Percentiles rank a stretch among this genome's conserved stretches.
Conservation (phyloP, 2,888 invertebrate genomes). For the Automeris io region DNA sequence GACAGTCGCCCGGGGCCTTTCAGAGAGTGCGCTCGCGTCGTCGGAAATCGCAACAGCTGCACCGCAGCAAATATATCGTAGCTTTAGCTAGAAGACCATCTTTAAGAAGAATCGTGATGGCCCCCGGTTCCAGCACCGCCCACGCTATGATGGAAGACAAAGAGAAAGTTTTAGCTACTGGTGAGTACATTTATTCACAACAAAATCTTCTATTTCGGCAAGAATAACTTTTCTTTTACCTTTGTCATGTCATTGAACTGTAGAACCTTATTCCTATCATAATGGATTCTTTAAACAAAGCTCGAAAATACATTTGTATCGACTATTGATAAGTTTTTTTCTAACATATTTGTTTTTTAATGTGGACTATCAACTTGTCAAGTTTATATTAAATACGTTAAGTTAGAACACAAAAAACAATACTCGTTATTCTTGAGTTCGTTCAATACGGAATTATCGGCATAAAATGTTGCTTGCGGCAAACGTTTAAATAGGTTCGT, state of each 20-base stretch:
- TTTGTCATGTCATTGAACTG: not conserved
- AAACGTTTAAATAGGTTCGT: conserved; percentile 16
- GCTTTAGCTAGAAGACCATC: conserved; percentile 66
- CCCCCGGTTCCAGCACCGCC: conserved; percentile 75
- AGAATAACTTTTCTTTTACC: no score
- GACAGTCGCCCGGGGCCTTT: conserved; percentile 62
- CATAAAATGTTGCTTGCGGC: not conserved
- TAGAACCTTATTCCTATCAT: no score
- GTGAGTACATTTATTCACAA: conserved; percentile 29
- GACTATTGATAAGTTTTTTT: no score
- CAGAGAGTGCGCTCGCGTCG: conserved; percentile 71
- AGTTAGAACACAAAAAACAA: not conserved
- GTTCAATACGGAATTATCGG: not conserved
- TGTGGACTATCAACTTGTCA: no score
- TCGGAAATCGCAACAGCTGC: conserved; percentile 47
- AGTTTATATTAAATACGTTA: not conserved
- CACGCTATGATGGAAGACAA: conserved; percentile 74
- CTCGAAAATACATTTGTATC: no score
- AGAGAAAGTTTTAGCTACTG: conserved; percentile 59
- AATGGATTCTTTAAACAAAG: no score
- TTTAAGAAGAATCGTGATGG: conserved; percentile 71
- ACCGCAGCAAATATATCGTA: conserved; percentile 56
- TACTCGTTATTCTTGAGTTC: not conserved
- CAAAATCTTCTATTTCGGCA: no score
- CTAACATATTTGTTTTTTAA: no score